Conservation (phyloP, 64 coral and sea anemone genomes). For the Montipora cactus region DNA sequence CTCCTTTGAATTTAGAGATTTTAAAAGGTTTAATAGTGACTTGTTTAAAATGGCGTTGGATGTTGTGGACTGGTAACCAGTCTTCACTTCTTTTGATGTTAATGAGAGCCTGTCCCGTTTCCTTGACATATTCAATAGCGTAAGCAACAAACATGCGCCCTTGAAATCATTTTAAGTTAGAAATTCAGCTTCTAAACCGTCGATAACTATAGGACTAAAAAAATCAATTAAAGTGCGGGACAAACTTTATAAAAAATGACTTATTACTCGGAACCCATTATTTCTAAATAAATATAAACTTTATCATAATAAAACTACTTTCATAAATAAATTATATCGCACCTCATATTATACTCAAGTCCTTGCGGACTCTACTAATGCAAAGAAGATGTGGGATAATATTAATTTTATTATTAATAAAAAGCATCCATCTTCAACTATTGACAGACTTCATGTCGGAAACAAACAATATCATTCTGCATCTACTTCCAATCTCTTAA, state of each 20-base stretch:
- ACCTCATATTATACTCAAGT: neutral
- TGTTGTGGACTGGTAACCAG: slow-evolving; percentile 27
- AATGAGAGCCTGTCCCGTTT: neutral
- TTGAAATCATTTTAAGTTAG: neutral
- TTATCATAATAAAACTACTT: neutral
- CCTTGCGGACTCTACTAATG: neutral
- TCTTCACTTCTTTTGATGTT: neutral
- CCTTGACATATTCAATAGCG: neutral
- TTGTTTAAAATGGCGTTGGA: no score
- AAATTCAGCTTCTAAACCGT: neutral
- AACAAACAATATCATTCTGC: no score
- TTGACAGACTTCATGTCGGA: no score
- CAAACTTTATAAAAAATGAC: neutral
- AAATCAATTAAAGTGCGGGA: neutral
- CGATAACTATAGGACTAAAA: neutral
- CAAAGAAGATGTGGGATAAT: neutral
- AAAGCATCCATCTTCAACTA: no score
- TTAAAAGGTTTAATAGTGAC: slow-evolving; percentile 16
- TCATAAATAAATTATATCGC: neutral
- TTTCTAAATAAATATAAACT: neutral
- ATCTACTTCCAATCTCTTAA: no score
- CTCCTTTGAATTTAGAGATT: slow-evolving; percentile 3
- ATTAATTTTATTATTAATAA: no score
- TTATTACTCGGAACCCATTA: neutral
- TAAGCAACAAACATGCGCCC: neutral